Percentiles rank a stretch among this genome's conserved stretches.
Evolutionary conservation across 2,797 vertebrate species (phyloP).

Genomic region (Tachyglossus aculeatus): DNA sequence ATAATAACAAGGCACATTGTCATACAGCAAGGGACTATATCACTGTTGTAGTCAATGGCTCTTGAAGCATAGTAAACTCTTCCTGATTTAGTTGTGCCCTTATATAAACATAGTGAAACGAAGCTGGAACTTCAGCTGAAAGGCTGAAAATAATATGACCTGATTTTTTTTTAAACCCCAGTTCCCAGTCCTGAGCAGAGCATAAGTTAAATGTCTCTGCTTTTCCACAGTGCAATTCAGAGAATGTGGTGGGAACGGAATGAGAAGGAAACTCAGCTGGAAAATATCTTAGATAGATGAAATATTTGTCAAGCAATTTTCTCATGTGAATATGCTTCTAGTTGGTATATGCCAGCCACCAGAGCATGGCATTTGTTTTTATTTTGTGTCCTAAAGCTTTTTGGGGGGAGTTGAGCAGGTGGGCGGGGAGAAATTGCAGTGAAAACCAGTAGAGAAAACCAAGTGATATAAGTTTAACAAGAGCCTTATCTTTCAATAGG

Average conservation of each 20-base stretch:
- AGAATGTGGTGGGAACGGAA: slow-evolving; percentile 88
- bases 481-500: slow-evolving; percentile 27
- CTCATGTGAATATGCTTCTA: slow-evolving; percentile 80
- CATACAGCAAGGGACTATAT: slow-evolving; percentile 37
- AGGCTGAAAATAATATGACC: slow-evolving; percentile 47
- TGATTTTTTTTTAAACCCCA: slow-evolving; percentile 66
- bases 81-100: slow-evolving; percentile 44
- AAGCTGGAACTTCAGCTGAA: slow-evolving; percentile 56
- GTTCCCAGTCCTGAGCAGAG: slow-evolving; percentile 64
- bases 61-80: slow-evolving; percentile 42
- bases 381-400: slow-evolving; percentile 63
- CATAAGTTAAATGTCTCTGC: slow-evolving; percentile 71
- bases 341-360: slow-evolving; percentile 71
- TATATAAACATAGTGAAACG: slow-evolving; percentile 40
- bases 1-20: slow-evolving; percentile 35
- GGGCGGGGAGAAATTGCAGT: slow-evolving; percentile 53
- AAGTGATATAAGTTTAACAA: slow-evolving; percentile 37
- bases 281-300: slow-evolving; percentile 86
- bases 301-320: slow-evolving; percentile 79
- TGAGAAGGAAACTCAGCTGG: slow-evolving; percentile 77
- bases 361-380: slow-evolving; percentile 70
- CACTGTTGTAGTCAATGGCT: background rate
- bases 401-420: slow-evolving; percentile 27
- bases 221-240: slow-evolving; percentile 73
- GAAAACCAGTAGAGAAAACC: slow-evolving; percentile 52